Base-by-base conservation (phyloP, 2,797 vertebrate species). In the Characodon lateralis region DNA sequence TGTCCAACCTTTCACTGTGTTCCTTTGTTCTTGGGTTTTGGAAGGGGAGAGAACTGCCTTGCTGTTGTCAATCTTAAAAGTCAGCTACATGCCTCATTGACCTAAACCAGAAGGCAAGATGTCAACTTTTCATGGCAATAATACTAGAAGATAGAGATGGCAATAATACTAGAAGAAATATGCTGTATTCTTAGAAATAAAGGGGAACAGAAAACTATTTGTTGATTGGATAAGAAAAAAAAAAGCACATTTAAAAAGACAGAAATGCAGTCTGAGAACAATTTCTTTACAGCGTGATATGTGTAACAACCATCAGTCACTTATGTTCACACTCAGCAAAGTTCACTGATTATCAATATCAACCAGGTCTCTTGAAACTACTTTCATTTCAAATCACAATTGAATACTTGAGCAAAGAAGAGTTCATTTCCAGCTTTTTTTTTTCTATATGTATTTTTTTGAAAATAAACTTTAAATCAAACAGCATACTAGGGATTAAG, bases 61-160 rank as follows among this genome's bases (percentile, higher is more conserved):
- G 14, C 55, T 74, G 51, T 61, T 75, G 79, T 76, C 7, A 48
- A 72, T 82, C 82, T 48, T 78, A 66, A 53, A 79, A 77, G 85
- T 87, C 14, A 43, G 73, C 5, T 22, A 43, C 71, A 59, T 58
- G 78, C 28, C 55, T 80, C 43, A 39, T 43, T 78, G 77, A 85
- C 81, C 84, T 31, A 55, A 69, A 78, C 72, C 76, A 78, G 83
- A 78, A 48, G 71, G 50, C 53, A 31, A 82, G 76, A 83, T 79
- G 86, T 83, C 55, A 51, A 81, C 84, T 63, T 48, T 76, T 70
- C 41, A 46, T 18, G 24, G 24, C 28, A 55, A 48, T 24, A n/a
- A 7, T 41, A 14, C 24, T 43, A 20, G 6, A 43, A 43, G 16
- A 28, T 56, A 20, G 53, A n/a, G n/a, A n/a, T n/a, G n/a, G n/a